Percentiles rank a stretch among this genome's conserved stretches.
Evolutionary conservation across 2,888 invertebrate genomes (phyloP).

Genomic region (Micropterix aruncella): DNA sequence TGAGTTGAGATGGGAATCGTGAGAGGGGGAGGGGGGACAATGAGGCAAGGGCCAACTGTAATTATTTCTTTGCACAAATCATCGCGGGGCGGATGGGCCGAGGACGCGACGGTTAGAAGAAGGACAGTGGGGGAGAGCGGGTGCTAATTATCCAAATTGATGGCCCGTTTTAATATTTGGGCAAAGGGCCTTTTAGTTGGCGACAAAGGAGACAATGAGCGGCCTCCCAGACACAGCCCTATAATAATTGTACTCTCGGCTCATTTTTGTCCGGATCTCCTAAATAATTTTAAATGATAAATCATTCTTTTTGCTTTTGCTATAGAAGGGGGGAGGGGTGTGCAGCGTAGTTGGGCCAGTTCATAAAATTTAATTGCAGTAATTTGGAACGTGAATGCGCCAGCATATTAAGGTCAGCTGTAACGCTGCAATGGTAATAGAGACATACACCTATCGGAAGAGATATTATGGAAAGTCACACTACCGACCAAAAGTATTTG

Average conservation of each 20-base stretch:
- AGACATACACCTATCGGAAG: no score
- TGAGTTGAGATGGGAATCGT: no score
- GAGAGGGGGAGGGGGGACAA: neutral
- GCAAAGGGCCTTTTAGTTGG: neutral
- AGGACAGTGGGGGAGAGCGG: no score
- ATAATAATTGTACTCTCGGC: neutral
- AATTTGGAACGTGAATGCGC: neutral
- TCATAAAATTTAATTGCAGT: neutral
- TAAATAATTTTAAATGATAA: neutral
- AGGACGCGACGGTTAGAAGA: no score
- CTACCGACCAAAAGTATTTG: no score
- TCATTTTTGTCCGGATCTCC: neutral
- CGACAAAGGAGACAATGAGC: no score
- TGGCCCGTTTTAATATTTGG: neutral
- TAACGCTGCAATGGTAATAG: no score
- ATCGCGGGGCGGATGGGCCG: neutral
- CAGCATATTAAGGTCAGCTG: no score
- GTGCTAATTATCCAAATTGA: neutral
- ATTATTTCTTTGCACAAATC: neutral
- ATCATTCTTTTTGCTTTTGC: neutral
- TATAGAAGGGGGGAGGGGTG: no score
- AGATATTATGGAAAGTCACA: no score
- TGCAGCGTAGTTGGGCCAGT: no score
- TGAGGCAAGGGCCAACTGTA: neutral
- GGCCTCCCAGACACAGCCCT: neutral